These are phyloP conservation scores for Metridium senile DNA, from an alignment of 92 coral and sea anemone genomes.

Conservation along the genomic window DNA sequence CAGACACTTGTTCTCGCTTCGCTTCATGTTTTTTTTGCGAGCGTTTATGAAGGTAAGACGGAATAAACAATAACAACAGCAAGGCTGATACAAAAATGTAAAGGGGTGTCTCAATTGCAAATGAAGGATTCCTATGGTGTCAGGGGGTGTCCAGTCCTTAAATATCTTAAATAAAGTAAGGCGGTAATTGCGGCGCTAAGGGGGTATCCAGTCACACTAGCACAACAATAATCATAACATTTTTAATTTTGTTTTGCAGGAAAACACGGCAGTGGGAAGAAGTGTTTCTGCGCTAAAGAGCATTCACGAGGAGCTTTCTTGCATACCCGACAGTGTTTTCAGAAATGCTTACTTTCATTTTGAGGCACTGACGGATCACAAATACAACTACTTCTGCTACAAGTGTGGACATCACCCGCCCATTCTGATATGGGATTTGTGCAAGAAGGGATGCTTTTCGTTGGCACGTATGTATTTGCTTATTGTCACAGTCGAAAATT, in stretches of 20 bases:
- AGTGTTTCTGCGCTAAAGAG: slow-evolving; percentile 34
- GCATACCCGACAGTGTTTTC: slow-evolving; percentile 19
- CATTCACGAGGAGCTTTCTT: slow-evolving; percentile 17
- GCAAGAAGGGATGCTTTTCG: slow-evolving; percentile 61
- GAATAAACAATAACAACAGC: no score
- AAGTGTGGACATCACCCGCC: slow-evolving; percentile 57
- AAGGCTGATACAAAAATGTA: background rate
- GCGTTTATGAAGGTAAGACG: background rate
- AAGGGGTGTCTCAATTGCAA: background rate
- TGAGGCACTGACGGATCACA: slow-evolving; percentile 51
- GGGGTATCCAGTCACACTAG: no score
- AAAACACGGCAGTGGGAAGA: slow-evolving; percentile 40
- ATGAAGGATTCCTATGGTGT: no score
- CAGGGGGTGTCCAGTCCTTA: background rate
- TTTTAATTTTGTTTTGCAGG: background rate
- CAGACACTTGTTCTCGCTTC: slow-evolving; percentile 35
- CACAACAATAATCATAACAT: no score
- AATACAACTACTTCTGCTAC: slow-evolving; percentile 39
- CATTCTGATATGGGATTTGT: slow-evolving; percentile 49
- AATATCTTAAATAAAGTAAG: no score
- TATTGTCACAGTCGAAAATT: no score
- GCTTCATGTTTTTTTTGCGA: slow-evolving; percentile 33
- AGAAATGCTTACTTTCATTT: slow-evolving; percentile 59
- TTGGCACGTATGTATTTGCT: slow-evolving; percentile 40
- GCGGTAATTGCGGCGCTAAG: no score